These are phyloP conservation scores for Fringilla coelebs DNA, from an alignment of 2,797 vertebrate species.

Conservation along the genomic window DNA sequence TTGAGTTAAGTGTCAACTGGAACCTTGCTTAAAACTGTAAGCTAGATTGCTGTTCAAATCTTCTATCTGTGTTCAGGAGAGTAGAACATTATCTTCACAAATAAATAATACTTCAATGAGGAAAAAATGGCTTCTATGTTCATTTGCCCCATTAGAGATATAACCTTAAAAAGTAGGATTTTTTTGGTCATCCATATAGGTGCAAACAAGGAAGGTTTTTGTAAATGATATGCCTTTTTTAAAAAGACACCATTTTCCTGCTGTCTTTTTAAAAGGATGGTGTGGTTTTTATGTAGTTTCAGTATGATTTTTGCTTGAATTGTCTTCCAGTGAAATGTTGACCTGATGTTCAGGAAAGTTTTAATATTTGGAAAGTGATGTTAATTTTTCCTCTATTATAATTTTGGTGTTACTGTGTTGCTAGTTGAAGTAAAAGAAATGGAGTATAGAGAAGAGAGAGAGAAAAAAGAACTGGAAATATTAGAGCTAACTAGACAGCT, in stretches of 20 bases:
- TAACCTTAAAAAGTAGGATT: background rate
- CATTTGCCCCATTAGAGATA: background rate
- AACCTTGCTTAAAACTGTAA: background rate
- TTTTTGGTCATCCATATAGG: background rate
- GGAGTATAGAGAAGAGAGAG: constrained; percentile 71
- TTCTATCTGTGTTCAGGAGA: background rate
- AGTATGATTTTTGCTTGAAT: background rate
- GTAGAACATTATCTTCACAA: background rate
- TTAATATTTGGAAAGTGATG: background rate
- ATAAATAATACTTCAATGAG: background rate
- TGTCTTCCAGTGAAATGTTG: background rate
- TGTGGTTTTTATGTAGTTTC: background rate
- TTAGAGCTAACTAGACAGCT: constrained; percentile 82
- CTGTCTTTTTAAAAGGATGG: background rate
- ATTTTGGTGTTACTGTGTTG: constrained; percentile 6
- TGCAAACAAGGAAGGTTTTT: background rate
- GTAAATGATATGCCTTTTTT: background rate
- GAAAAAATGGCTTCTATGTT: background rate
- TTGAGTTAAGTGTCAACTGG: background rate
- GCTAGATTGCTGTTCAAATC: background rate
- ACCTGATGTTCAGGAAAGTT: background rate
- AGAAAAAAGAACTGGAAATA: constrained; percentile 80
- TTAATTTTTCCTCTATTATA: background rate
- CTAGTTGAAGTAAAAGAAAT: constrained; percentile 73
- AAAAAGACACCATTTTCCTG: background rate